Evolutionary conservation across 2,113 vertebrate species (phyloP).

Genomic region (Coturnix japonica): DNA sequence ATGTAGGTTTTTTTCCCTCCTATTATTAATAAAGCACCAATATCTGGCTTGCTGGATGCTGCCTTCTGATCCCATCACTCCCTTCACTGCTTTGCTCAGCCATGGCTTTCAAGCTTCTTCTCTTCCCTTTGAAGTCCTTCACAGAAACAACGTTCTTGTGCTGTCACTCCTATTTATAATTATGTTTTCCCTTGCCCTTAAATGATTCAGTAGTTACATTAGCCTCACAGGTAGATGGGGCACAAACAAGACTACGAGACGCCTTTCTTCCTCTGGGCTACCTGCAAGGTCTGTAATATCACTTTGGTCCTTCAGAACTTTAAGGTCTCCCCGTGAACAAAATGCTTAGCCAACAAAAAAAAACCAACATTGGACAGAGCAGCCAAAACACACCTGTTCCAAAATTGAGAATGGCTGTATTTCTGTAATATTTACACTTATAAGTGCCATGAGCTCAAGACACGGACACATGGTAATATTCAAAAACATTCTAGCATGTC

Average conservation of each 20-base stretch:
- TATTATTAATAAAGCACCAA: not conserved
- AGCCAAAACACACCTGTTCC: not conserved
- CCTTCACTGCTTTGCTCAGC: not conserved
- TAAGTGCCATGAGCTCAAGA: not conserved
- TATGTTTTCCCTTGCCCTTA: not conserved
- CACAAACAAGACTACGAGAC: not conserved
- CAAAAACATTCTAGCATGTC: not conserved
- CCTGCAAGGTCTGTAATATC: not conserved
- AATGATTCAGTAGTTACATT: not conserved
- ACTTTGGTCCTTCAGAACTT: accelerated
- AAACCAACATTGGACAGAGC: not conserved
- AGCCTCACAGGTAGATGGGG: not conserved
- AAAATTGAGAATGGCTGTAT: not conserved
- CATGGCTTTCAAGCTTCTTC: not conserved
- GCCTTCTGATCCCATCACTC: not conserved
- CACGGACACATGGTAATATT: not conserved
- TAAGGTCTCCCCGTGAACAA: not conserved
- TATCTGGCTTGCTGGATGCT: not conserved
- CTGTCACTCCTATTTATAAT: conserved; percentile 23
- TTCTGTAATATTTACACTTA: not conserved
- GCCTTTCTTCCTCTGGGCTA: not conserved
- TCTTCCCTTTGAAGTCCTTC: not conserved
- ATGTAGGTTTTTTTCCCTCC: not conserved
- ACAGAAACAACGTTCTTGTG: conserved; percentile 1
- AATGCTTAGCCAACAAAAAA: not conserved